Percentiles rank a stretch among this genome's conserved stretches.
These are phyloP conservation scores for Vicugna pacos DNA, from an alignment of 2,113 vertebrate species.

Conservation along the genomic window DNA sequence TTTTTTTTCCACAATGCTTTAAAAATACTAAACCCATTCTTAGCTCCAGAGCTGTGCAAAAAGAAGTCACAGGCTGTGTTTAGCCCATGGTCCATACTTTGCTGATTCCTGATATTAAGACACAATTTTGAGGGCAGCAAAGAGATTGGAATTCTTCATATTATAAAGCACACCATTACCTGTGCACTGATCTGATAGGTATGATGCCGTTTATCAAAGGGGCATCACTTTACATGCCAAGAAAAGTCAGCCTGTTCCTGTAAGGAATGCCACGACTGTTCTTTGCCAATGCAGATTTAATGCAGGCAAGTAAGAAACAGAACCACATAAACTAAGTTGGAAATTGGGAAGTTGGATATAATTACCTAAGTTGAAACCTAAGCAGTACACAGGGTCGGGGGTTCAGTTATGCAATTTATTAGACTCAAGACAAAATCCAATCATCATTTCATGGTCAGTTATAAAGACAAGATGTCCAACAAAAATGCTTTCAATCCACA, in stretches of 20 bases:
- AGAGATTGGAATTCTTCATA: not conserved
- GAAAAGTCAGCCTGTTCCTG: not conserved
- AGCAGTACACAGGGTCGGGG: not conserved
- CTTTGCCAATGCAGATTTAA: conserved; percentile 25
- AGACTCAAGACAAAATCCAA: conserved; percentile 53
- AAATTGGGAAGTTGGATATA: conserved; percentile 54
- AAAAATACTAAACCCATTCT: not conserved
- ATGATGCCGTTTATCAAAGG: not conserved
- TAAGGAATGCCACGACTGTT: conserved; percentile 26
- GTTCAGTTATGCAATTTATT: not conserved
- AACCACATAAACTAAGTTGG: conserved; percentile 7
- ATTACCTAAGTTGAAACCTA: conserved; percentile 62
- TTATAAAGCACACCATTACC: not conserved
- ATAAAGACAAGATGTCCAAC: conserved; percentile 31
- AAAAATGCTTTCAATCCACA: not conserved
- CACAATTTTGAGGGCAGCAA: not conserved
- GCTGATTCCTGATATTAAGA: not conserved
- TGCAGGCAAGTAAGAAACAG: conserved; percentile 29
- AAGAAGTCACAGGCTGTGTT: not conserved
- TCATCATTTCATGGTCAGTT: conserved; percentile 27
- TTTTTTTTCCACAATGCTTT: not conserved
- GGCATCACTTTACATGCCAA: not conserved
- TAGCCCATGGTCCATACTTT: not conserved
- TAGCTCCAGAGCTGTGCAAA: not conserved
- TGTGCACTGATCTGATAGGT: conserved; percentile 28